Evolutionary conservation across 2,797 vertebrate genomes (phyloP), one percentile per base, ranked within the genome.

Genomic region (Molossus alvarezi): DNA sequence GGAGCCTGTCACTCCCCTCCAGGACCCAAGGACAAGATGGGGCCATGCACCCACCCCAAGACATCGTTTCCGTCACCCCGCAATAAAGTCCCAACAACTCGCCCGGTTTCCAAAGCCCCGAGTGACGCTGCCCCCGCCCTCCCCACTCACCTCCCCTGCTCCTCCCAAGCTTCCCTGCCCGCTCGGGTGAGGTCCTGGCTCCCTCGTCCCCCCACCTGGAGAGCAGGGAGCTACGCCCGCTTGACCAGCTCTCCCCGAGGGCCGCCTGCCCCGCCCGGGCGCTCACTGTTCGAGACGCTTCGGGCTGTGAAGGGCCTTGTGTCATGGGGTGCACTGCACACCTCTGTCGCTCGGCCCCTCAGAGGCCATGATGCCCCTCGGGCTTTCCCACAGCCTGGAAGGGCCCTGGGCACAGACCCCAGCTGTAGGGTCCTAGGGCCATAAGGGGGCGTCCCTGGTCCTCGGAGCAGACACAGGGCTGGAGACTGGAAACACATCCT

Each of bases 401-500:
- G 10, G 2, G 45, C 0, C 20, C 29, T 23, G 0, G 7, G 29
- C 14, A 0, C 14, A 60, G 81, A 48, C 3, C 4, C 25, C 48
- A 10, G 67, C 45, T 25, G 7, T 17, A n/a, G n/a, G 3, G 13
- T 29, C 10, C 23, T 13, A 10, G 12, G 41, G 4, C 41, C 6
- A 3, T 6, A 45, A 45, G 41, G 41, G 41, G 41, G 41, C 41
- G 53, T 25, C 0, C 0, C 5, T 15, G 55, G 18, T 7, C 20
- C 65, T 60, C 20, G 2, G 55, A 58, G 64, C 64, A 29, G 0
- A 12, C 9, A 18, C 15, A 27, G 25, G n/a, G 51, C 27, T 21
- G 0, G 0, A 6, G 29, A 17, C 33, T 15, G 0, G 9, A 20
- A 58, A 58, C 5, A 1, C 33, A 0, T 6, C 37, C 27, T 27